Evolutionary conservation across 2,888 invertebrate species (phyloP).

Genomic region (Trilocha varians): DNA sequence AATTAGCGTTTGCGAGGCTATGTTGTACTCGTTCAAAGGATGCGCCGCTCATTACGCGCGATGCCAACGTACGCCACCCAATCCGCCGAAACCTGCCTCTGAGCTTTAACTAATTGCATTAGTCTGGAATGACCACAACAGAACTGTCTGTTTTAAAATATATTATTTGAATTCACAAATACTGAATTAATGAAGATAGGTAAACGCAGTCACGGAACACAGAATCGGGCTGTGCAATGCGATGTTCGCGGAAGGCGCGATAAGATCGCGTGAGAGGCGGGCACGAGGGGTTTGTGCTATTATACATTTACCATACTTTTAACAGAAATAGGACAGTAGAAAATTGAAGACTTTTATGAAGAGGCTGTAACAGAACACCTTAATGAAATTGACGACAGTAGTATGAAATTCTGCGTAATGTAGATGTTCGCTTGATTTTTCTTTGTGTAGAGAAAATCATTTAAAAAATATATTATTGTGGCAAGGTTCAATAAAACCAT

Average conservation of each 20-base stretch:
- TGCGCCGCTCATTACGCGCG: constrained; percentile 62
- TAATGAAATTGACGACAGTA: no score
- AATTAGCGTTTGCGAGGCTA: constrained; percentile 60
- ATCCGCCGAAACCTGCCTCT: constrained; percentile 23
- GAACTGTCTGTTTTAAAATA: constrained; percentile 26
- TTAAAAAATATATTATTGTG: no score
- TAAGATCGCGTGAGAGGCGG: constrained; percentile 69
- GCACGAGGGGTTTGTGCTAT: constrained; percentile 30
- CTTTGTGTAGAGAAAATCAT: no score
- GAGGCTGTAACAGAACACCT: no score
- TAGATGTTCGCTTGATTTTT: no score
- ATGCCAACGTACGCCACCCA: constrained; percentile 26
- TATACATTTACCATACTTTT: not conserved
- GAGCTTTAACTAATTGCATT: constrained; percentile 38
- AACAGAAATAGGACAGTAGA: not conserved
- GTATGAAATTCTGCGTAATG: no score
- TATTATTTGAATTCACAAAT: constrained; percentile 43
- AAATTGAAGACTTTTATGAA: no score
- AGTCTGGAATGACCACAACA: constrained; percentile 22
- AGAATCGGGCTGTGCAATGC: constrained; percentile 57
- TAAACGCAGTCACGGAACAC: constrained; percentile 56
- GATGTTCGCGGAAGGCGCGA: constrained; percentile 68
- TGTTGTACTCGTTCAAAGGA: constrained; percentile 64
- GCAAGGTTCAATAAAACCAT: no score
- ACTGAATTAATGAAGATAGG: constrained; percentile 40